Conservation (phyloP, 1,140 invertebrate species). For the Planococcus citri region DNA sequence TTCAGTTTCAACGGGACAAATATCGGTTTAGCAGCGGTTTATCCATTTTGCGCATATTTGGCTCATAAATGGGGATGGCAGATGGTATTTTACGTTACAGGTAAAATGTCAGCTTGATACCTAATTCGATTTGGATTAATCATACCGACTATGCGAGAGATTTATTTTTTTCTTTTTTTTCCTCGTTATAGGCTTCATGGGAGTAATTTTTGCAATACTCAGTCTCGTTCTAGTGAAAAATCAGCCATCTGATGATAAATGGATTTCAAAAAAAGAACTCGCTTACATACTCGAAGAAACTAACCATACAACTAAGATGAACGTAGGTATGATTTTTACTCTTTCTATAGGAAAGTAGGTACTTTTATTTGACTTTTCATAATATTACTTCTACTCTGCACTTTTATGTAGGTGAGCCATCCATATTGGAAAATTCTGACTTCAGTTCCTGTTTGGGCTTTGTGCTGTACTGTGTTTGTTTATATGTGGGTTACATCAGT, state of each 20-base stretch:
- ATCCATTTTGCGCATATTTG: background rate
- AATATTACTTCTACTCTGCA: too few relatives aligned
- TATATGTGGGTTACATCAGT: background rate
- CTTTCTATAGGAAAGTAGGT: background rate
- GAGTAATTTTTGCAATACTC: background rate
- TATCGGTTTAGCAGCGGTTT: background rate
- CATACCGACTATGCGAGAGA: too few relatives aligned
- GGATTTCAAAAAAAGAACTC: background rate
- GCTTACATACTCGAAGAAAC: background rate
- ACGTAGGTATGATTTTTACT: background rate
- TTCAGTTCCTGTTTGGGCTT: background rate
- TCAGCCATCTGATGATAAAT: background rate
- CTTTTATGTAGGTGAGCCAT: background rate
- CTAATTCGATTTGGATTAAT: background rate
- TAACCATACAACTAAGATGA: background rate
- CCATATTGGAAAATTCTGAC: background rate
- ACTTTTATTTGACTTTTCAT: background rate
- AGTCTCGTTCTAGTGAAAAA: background rate
- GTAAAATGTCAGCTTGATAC: constrained; percentile 38
- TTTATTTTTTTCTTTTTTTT: too few relatives aligned
- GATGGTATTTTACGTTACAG: constrained; percentile 79
- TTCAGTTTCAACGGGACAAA: constrained; percentile 64
- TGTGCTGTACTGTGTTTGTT: background rate
- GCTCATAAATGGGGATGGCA: constrained; percentile 4
- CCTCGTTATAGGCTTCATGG: too few relatives aligned